Evolutionary conservation across 2,797 vertebrate genomes (phyloP), one percentile per base, ranked within the genome.

Genomic region (Anas georgica): DNA sequence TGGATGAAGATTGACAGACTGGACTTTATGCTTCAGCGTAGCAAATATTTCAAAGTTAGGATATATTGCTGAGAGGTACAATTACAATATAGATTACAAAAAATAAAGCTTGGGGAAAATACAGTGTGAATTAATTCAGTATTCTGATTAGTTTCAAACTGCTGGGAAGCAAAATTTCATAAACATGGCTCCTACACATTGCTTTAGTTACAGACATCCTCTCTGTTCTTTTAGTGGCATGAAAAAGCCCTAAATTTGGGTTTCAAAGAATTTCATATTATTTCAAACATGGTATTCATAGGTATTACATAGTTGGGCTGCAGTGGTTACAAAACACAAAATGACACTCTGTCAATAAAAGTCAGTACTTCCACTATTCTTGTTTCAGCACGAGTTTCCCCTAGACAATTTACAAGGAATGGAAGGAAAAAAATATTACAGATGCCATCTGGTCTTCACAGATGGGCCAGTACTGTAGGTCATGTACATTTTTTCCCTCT

Each of bases 381-480:
- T 90, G 79, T 75, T 96, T 94, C 86, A 75, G 46, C 62, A 74
- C 54, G 52, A 92, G 12, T 72, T 95, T 69, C 62, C 79, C 63
- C 67, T 52, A 17, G 39, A 86, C 81, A 68, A 74, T 91, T 90
- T 85, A 87, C 64, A 94, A 83, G 84, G 96, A 95, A 97, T 87
- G 68, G 68, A 96, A 93, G 31, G 48, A 52, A 64, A 92, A 93
- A 85, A 89, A 56, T 83, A 56, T 88, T 94, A 93, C 29, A 89
- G 59, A 74, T 94, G 74, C 89, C 82, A 95, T 91, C 73, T 93
- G 70, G 73, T 86, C 91, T 95, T 94, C 88, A 88, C 70, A 96
- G 93, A 97, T 95, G 94, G 91, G 88, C 60, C 92, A 89, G 74
- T 68, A 84, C 81, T 35, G 54, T 54, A 90, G 78, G 64, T 94